Base-by-base conservation (phyloP, 2,113 vertebrate species). In the Sorex araneus region DNA sequence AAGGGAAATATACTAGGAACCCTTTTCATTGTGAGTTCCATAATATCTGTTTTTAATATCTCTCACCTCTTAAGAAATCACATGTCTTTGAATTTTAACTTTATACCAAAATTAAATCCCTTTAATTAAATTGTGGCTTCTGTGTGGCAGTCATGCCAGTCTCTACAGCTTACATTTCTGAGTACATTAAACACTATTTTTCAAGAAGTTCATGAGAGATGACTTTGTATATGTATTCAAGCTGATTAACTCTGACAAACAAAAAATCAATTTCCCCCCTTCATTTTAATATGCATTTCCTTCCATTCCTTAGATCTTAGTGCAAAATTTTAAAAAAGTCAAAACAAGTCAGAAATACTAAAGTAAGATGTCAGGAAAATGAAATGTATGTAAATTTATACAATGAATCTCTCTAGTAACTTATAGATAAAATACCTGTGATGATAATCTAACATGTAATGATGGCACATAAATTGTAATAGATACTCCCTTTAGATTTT, bases 291-390 rank as follows among this genome's bases (percentile, higher is more conserved):
- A 69, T 67, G 0, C 15, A 40, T 66, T 90, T 30, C 8, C 28
- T 82, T 78, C 80, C 13, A 57, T 47, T 90, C 9, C 13, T 90
- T 82, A 67, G 45, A 93, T 27, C 0, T 30, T 3, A 88, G 60
- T 81, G 6, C 50, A 90, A 78, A 79, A 63, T 32, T 47, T 28
- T 25, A 88, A 60, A 77, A 18, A 43, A 84, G 67, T 92, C 47
- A 12, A 50, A 50, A 10, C 9, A 25, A 74, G 15, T 76, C 19
- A 91, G 63, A 87, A 95, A 78, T 80, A 94, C 36, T 64, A 90
- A 93, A 93, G 25, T 78, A 84, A 64, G 76, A 81, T 69, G 40
- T 70, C 73, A 81, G 63, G 45, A 91, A 95, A 95, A 89, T 69
- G 7, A 89, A 73, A 32, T 60, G 11, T 66, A 5, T 85, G 9